Evolutionary conservation across 2,797 vertebrate genomes (phyloP).

Genomic region (Sciurus vulgaris): DNA sequence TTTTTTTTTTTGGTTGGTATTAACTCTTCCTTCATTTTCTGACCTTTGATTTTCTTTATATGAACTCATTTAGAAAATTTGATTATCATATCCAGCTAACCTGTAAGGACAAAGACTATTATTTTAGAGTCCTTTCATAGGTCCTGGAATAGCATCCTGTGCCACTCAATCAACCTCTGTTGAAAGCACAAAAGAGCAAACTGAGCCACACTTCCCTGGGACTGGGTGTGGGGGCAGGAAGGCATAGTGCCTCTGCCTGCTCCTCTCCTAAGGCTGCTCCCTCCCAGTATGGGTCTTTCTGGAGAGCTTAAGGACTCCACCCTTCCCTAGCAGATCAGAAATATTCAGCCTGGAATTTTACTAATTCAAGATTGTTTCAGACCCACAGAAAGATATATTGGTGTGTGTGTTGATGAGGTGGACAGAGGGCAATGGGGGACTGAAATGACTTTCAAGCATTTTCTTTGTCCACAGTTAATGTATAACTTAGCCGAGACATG

Average conservation of each 20-base stretch:
- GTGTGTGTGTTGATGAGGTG: not conserved
- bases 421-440: not conserved
- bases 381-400: not conserved
- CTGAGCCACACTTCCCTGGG: not conserved
- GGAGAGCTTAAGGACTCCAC: not conserved
- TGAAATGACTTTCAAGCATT: not conserved
- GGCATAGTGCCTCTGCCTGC: accelerated
- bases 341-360: not conserved
- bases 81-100: not conserved
- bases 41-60: not conserved
- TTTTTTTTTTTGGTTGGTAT: not conserved
- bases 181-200: not conserved
- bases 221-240: not conserved
- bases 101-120: not conserved
- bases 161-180: not conserved
- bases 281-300: not conserved
- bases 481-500: not conserved
- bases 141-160: not conserved
- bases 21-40: not conserved
- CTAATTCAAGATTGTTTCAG: not conserved
- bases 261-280: not conserved
- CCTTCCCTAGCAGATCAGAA: not conserved
- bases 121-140: not conserved
- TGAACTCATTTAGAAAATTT: not conserved
- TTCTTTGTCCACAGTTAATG: not conserved